Conservation (phyloP, 2,113 vertebrate species). For the Melanerpes formicivorus region DNA sequence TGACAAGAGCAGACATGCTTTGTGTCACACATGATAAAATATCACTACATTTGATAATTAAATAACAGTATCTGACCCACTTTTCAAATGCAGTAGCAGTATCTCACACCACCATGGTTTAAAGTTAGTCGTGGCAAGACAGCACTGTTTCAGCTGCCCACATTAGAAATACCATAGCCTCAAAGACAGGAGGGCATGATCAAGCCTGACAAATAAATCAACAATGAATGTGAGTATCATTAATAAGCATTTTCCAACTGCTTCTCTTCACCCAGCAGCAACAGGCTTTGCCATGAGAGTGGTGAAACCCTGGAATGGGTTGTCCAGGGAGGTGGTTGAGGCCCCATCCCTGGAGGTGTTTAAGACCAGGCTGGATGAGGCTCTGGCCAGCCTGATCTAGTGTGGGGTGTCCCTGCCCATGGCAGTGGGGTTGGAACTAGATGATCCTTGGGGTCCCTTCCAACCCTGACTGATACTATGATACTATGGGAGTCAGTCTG, state of each 20-base stretch:
- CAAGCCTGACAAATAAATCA: background rate
- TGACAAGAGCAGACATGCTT: slow-evolving; percentile 26
- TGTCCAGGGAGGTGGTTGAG: too few species aligned
- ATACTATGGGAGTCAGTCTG: background rate
- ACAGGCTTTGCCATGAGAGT: background rate
- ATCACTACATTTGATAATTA: background rate
- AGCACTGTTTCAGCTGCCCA: background rate
- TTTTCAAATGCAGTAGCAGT: background rate
- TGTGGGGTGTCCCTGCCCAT: too few species aligned
- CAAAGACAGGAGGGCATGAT: background rate
- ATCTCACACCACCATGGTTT: background rate
- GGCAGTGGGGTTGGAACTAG: too few species aligned
- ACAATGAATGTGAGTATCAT: background rate
- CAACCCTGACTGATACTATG: too few species aligned
- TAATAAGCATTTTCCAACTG: background rate
- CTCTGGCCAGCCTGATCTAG: too few species aligned
- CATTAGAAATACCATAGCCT: background rate
- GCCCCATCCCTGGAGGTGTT: too few species aligned
- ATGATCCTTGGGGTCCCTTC: too few species aligned
- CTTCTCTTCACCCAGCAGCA: background rate
- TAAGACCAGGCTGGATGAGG: too few species aligned
- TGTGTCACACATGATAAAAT: slow-evolving; percentile 21
- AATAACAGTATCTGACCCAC: background rate
- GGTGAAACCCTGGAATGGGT: too few species aligned
- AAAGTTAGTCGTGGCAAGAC: background rate